Evolutionary conservation across 2,113 vertebrate species (phyloP).

Genomic region (Ranitomeya imitator): DNA sequence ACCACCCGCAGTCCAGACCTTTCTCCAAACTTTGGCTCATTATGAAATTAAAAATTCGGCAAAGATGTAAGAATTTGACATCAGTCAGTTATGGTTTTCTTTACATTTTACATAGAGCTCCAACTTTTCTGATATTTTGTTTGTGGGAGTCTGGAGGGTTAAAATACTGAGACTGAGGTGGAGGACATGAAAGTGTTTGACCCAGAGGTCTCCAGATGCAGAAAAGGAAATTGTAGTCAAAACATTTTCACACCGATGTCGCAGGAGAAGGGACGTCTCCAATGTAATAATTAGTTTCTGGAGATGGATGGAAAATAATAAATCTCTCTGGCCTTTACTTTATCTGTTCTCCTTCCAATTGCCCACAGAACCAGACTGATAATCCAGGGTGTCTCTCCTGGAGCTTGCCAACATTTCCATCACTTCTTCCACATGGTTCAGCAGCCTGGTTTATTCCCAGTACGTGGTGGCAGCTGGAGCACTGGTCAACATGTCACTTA

Average conservation of each 20-base stretch:
- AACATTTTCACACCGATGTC: constrained; percentile 39
- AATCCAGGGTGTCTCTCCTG: constrained; percentile 53
- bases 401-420: constrained; percentile 49
- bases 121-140: background rate
- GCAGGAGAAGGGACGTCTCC: background rate
- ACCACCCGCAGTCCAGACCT: too few species aligned
- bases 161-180: background rate
- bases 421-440: constrained; percentile 1
- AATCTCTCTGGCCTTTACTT: constrained; percentile 33
- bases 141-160: background rate
- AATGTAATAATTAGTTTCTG: constrained; percentile 34
- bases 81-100: too few species aligned
- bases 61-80: too few species aligned
- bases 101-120: too few species aligned
- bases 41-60: too few species aligned
- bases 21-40: too few species aligned
- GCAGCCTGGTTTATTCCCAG: background rate
- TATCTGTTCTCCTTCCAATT: constrained; percentile 54
- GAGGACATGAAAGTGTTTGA: background rate
- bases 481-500: background rate
- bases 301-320: constrained; percentile 42
- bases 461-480: background rate
- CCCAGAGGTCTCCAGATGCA: constrained; percentile 21
- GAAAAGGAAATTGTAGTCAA: constrained; percentile 51
- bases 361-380: constrained; percentile 54